phyloP scores from a whole-genome alignment of 2,888 invertebrate genomes.

The Boloria selene region DNA sequence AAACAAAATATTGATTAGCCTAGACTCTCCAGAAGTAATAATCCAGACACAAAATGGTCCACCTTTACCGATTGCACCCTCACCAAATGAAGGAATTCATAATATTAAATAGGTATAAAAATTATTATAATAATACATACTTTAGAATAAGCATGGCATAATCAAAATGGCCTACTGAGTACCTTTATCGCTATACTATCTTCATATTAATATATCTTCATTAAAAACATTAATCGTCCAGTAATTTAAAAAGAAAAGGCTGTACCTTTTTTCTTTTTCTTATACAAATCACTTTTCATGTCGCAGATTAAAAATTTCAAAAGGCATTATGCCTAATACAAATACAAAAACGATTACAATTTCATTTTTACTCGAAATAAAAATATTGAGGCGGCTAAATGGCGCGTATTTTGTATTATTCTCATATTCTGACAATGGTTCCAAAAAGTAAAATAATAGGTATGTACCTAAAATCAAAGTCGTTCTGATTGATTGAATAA shows the following conservation, averaged over 20 bases:
- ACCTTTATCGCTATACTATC: background rate
- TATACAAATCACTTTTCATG: conserved; percentile 3
- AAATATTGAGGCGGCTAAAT: conserved; percentile 2
- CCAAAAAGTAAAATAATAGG: background rate
- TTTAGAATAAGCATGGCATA: too few relatives aligned
- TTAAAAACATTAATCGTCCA: background rate
- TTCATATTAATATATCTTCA: background rate
- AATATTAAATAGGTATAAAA: too few relatives aligned
- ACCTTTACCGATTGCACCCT: too few relatives aligned
- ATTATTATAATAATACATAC: too few relatives aligned
- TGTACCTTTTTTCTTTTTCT: background rate
- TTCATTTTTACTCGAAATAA: conserved; percentile 8
- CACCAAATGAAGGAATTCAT: too few relatives aligned
- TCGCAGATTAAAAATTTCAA: background rate
- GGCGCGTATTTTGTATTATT: conserved; percentile 2
- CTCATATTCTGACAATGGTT: conserved; percentile 7
- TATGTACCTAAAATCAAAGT: too few relatives aligned
- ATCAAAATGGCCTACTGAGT: too few relatives aligned
- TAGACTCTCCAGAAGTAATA: too few relatives aligned
- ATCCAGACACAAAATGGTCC: too few relatives aligned
- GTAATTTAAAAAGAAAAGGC: background rate
- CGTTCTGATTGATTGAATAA: too few relatives aligned
- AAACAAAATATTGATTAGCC: too few relatives aligned
- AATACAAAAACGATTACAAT: conserved; percentile 14
- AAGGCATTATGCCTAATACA: background rate